Percentiles rank a stretch among this genome's conserved stretches.
These are phyloP conservation scores for Eupithecia inturbata DNA, from an alignment of 2,888 invertebrate genomes.

Conservation along the genomic window DNA sequence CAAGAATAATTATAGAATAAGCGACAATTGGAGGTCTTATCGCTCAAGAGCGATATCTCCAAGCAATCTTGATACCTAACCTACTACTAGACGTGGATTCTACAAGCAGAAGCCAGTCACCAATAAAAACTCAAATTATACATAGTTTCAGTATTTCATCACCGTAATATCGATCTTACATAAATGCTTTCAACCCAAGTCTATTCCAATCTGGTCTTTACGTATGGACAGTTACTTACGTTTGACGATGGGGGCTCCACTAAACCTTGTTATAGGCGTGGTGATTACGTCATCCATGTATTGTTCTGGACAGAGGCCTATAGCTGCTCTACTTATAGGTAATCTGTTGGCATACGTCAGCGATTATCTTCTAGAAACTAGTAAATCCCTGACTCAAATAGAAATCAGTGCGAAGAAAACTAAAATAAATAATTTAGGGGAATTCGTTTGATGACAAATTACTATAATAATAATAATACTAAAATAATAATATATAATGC, in stretches of 20 bases:
- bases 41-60: too few relatives aligned
- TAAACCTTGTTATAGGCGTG: slow-evolving; percentile 20
- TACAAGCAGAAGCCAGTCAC: background rate
- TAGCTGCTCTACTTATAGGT: background rate
- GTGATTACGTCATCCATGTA: slow-evolving; percentile 33
- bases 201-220: slow-evolving; percentile 3
- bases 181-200: background rate
- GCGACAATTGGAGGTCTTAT: too few relatives aligned
- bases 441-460: background rate
- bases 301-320: slow-evolving; percentile 4
- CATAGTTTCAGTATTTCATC: background rate
- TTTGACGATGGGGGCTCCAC: slow-evolving; percentile 16
- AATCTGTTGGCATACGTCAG: background rate
- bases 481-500: background rate
- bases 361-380: background rate
- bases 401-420: background rate
- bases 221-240: slow-evolving; percentile 6
- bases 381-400: background rate
- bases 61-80: too few relatives aligned
- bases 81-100: too few relatives aligned
- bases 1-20: too few relatives aligned
- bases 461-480: background rate
- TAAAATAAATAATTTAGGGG: background rate
- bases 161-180: background rate
- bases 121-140: background rate